A percentile compares a stretch with the other conserved stretches of the same genome.
phyloP scores from a whole-genome alignment of 2,888 invertebrate species.

The Aricia artaxerxes region DNA sequence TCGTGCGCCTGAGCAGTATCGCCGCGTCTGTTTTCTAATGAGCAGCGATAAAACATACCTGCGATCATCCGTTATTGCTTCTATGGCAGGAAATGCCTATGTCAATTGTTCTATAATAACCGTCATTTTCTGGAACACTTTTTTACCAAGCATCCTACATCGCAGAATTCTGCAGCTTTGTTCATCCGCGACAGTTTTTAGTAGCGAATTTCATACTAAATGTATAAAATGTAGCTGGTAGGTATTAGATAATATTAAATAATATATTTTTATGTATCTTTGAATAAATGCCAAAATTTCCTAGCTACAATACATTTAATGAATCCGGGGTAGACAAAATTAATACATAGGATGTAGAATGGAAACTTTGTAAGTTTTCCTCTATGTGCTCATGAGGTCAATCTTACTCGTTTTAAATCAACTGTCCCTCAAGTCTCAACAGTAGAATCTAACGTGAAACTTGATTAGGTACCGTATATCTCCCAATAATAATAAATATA shows the following conservation, averaged over 20 bases:
- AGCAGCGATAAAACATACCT: constrained; percentile 60
- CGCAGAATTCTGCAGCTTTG: constrained; percentile 12
- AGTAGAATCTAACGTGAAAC: neutral
- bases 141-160: constrained; percentile 41
- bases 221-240: too few relatives aligned
- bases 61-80: constrained; percentile 39
- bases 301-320: too few relatives aligned
- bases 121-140: constrained; percentile 42
- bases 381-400: too few relatives aligned
- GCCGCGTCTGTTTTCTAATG: constrained; percentile 61
- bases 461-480: neutral
- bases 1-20: constrained; percentile 58
- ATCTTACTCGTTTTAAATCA: too few relatives aligned
- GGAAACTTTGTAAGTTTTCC: too few relatives aligned
- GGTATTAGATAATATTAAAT: too few relatives aligned
- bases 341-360: too few relatives aligned
- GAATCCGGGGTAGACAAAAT: too few relatives aligned
- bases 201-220: neutral
- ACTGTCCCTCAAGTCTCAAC: too few relatives aligned
- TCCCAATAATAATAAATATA: neutral
- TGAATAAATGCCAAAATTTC: too few relatives aligned
- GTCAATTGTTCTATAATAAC: constrained; percentile 39
- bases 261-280: too few relatives aligned
- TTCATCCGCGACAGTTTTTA: neutral
- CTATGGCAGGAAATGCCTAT: constrained; percentile 41